Base-by-base conservation (phyloP, 92 coral and sea anemone genomes). In the Porites rus region DNA sequence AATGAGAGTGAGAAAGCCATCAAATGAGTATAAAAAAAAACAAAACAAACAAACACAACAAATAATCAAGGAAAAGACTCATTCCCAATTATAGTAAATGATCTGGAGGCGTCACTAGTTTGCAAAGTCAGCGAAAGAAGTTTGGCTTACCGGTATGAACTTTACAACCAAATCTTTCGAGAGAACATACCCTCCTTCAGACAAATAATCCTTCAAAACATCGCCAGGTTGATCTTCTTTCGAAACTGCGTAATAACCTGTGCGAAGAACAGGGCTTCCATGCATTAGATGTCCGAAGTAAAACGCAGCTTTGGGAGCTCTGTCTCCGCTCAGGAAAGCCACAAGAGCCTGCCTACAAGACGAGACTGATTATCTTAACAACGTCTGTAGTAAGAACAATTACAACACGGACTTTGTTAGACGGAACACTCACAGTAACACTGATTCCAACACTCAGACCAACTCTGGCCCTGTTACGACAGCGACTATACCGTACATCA, bases 61-160 rank as follows among this genome's bases (percentile, higher is more conserved):
- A 89, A 80, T 31, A 84, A 88, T 11, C 69, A 83, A 24, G 25
- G 25, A 28, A 87, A 91, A 19, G 74, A 72, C 12, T 65, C 87
- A 3, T 64, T 72, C 51, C 75, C 87, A 46, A 72, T 83, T 43
- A 72, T 19, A 73, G 72, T 79, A 19, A 72, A 61, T 62, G 56
- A 72, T 38, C 69, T 83, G 79, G 79, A 83, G 52, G 85, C 92
- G 21, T 94, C 98, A 4, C 98, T 3, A 96, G 96, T 21, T 94
- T 84, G 59, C 83, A 92, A 67, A 65, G 98, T 74, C 74, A 93
- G 78, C 81, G 81, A 51, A 82, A 91, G 31, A 80, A 82, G 79
- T 84, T 84, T 63, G 89, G 94, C 50, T 60, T 93, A 54, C 76
- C 90, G 31, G 87, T 21, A 51, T 67, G 8, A 88, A 81, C 17